Evolutionary conservation across 1,140 invertebrate species (phyloP).

Genomic region (Neotoxoptera formosana): DNA sequence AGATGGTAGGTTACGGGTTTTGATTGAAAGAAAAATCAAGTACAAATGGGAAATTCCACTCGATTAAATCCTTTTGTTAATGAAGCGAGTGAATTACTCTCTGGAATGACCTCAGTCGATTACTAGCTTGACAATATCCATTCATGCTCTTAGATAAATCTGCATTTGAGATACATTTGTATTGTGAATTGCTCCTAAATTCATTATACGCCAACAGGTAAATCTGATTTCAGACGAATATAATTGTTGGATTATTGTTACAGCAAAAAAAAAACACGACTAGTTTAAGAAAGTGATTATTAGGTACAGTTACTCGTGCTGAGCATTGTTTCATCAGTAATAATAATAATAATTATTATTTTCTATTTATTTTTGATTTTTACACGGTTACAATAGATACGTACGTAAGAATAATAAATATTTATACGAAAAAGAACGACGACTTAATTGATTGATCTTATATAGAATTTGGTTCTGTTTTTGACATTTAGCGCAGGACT

Average conservation of each 20-base stretch:
- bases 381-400: background rate
- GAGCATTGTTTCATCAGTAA: background rate
- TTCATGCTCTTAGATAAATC: constrained; percentile 16
- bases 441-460: background rate
- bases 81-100: background rate
- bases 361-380: background rate
- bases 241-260: background rate
- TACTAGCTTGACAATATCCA: constrained; percentile 34
- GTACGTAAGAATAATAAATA: background rate
- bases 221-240: background rate
- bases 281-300: background rate
- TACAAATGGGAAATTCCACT: background rate
- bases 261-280: too few relatives aligned
- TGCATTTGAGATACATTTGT: background rate
- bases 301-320: background rate
- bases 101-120: constrained; percentile 33
- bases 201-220: background rate
- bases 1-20: background rate
- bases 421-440: background rate
- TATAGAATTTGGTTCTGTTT: background rate
- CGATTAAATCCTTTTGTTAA: constrained; percentile 22
- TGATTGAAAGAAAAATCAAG: constrained; percentile 1
- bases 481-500: background rate
- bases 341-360: background rate
- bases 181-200: background rate